A percentile compares a stretch with the other conserved stretches of the same genome.
phyloP scores from a whole-genome alignment of 2,888 invertebrate species.

The Dasysyrphus albostriatus region DNA sequence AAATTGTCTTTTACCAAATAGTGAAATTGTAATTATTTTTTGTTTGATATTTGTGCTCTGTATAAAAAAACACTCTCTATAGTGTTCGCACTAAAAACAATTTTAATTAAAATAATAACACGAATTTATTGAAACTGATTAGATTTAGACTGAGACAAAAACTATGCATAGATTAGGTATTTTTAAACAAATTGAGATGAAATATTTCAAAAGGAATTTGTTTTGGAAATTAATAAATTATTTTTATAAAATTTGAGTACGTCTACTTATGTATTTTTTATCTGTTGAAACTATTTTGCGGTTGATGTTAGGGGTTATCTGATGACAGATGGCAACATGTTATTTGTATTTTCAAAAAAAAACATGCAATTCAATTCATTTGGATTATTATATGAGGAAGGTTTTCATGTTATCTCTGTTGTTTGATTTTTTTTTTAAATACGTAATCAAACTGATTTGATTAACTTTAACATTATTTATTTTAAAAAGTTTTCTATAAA shows the following conservation, averaged over 20 bases:
- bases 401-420: slow-evolving; percentile 5
- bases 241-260: not conserved
- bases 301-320: slow-evolving; percentile 14
- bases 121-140: not conserved
- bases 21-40: no score
- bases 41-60: no score
- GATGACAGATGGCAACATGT: slow-evolving; percentile 20
- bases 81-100: not conserved
- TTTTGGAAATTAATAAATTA: not conserved
- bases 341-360: not conserved
- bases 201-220: not conserved
- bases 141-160: not conserved
- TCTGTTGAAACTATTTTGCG: not conserved
- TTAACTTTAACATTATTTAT: not conserved
- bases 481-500: not conserved
- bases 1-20: no score
- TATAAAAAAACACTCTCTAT: not conserved
- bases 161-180: not conserved
- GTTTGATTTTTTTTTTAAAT: not conserved
- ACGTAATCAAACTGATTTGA: not conserved
- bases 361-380: not conserved
- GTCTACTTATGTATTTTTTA: not conserved
- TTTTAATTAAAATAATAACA: not conserved
- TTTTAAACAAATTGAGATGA: not conserved
- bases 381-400: not conserved